Percentiles rank a stretch among this genome's conserved stretches.
Conservation (phyloP, 2,113 vertebrate species). For the Isichthys henryi region DNA sequence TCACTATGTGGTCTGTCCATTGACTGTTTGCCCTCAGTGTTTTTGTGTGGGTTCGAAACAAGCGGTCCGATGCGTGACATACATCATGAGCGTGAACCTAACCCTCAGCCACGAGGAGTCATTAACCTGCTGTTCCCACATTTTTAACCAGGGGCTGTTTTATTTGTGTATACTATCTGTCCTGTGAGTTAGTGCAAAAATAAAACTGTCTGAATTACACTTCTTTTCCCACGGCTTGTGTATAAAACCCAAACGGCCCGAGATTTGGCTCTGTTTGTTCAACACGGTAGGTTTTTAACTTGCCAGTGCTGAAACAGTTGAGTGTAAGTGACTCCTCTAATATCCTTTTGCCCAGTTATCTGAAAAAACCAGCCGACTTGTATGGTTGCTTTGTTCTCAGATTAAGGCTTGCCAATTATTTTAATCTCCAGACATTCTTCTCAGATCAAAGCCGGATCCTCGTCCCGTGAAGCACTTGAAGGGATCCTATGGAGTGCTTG, state of each 20-base stretch:
- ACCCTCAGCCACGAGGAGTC: neutral
- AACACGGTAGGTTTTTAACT: neutral
- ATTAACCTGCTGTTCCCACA: conserved; percentile 7
- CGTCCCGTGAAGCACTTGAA: conserved; percentile 6
- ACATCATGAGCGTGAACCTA: neutral
- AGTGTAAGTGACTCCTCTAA: neutral
- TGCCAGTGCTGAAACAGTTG: neutral
- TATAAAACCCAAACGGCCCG: neutral
- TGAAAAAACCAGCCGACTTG: conserved; percentile 9
- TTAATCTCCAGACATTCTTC: conserved; percentile 20
- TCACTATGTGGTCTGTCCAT: neutral
- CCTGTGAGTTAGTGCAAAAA: neutral
- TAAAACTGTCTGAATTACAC: neutral
- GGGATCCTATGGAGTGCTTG: neutral
- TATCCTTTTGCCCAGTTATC: neutral
- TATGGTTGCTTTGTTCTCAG: conserved; percentile 12
- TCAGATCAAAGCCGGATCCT: conserved; percentile 22
- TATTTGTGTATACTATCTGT: neutral
- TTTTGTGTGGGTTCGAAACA: neutral
- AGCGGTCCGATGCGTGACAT: neutral
- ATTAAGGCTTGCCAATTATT: conserved; percentile 16
- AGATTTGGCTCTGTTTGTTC: neutral
- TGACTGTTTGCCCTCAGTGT: neutral
- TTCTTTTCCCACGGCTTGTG: neutral
- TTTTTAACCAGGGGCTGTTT: conserved; percentile 3